A percentile compares a stretch with the other conserved stretches of the same genome.
phyloP scores from a whole-genome alignment of 2,888 invertebrate species.

The Hirtodrosophila histrioides region DNA sequence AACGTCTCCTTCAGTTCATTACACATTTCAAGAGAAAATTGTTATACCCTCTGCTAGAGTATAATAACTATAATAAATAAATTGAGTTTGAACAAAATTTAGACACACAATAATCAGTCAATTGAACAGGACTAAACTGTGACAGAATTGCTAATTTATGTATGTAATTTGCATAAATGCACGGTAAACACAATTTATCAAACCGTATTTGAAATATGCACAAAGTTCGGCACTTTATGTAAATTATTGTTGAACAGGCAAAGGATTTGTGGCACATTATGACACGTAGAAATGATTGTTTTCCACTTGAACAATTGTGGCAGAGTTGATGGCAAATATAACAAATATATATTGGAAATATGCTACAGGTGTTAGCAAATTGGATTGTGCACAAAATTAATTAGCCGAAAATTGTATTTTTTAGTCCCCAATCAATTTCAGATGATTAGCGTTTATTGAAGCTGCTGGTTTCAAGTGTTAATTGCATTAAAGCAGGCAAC shows the following conservation, averaged over 20 bases:
- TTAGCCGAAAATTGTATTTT: background rate
- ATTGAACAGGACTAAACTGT: background rate
- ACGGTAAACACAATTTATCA: slow-evolving; percentile 5
- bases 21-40: background rate
- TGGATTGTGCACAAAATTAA: slow-evolving; percentile 5
- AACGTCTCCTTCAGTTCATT: too few relatives aligned
- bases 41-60: too few relatives aligned
- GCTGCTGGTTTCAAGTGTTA: slow-evolving; percentile 18
- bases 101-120: background rate
- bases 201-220: slow-evolving; percentile 7
- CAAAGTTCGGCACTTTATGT: slow-evolving; percentile 18
- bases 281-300: slow-evolving; percentile 10
- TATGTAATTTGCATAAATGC: slow-evolving; percentile 4
- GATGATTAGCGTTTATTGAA: slow-evolving; percentile 15
- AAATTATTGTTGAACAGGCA: slow-evolving; percentile 17
- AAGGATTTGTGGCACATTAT: slow-evolving; percentile 2
- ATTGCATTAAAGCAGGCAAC: slow-evolving; percentile 21
- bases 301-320: slow-evolving; percentile 7
- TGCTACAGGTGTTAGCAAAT: too few relatives aligned
- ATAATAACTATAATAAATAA: too few relatives aligned
- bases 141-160: slow-evolving; percentile 11
- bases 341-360: background rate
- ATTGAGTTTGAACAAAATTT: too few relatives aligned
- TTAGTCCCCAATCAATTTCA: slow-evolving; percentile 17
- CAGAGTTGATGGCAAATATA: background rate